phyloP scores from a whole-genome alignment of 2,888 invertebrate species.

The Ptychoptera albimana region DNA sequence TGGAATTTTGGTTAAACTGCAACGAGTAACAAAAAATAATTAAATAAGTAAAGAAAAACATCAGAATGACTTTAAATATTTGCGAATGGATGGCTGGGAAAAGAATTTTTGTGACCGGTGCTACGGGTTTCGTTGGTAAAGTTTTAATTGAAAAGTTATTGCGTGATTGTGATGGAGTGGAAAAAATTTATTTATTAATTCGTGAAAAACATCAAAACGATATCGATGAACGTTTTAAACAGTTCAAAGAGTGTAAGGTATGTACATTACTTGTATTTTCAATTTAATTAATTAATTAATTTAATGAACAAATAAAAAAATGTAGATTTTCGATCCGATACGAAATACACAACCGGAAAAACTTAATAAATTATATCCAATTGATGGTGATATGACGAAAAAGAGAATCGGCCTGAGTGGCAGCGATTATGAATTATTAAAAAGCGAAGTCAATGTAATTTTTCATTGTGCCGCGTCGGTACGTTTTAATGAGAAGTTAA shows the following conservation, averaged over 20 bases:
- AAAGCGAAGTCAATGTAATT: conserved; percentile 26
- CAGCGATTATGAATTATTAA: conserved; percentile 6
- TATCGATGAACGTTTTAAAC: conserved; percentile 6
- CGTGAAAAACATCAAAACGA: conserved; percentile 8
- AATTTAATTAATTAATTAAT: background rate
- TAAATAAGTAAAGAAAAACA: background rate
- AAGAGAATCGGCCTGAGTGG: conserved; percentile 4
- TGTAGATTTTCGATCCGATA: background rate
- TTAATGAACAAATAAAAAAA: background rate
- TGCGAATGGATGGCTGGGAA: conserved; percentile 1
- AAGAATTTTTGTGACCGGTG: conserved; percentile 12
- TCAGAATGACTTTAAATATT: background rate
- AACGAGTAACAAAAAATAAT: too few relatives aligned
- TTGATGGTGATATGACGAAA: conserved; percentile 7
- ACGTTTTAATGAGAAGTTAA: conserved; percentile 34
- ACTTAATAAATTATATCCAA: conserved; percentile 9
- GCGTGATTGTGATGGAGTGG: conserved; percentile 13
- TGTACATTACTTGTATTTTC: background rate
- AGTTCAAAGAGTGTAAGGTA: conserved; percentile 5
- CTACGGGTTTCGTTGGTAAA: conserved; percentile 16
- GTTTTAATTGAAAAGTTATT: conserved; percentile 15
- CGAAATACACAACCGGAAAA: conserved; percentile 2
- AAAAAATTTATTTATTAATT: conserved; percentile 11
- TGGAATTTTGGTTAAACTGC: too few relatives aligned
- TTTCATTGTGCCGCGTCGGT: conserved; percentile 39